These are phyloP conservation scores for Epinotia nisella DNA, from an alignment of 2,888 invertebrate genomes.

Conservation along the genomic window DNA sequence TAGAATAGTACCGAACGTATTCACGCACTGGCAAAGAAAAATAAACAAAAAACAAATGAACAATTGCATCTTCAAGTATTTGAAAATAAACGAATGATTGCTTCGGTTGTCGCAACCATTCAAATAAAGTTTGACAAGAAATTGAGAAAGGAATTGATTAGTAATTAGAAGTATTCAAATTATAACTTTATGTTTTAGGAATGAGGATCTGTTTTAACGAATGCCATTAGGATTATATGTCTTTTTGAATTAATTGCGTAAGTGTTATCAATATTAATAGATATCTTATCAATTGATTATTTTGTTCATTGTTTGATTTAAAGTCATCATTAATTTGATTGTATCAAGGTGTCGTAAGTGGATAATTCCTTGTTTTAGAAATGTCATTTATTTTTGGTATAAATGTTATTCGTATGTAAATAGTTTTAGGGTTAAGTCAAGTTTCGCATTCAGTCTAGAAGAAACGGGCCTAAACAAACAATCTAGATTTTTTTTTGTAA, in stretches of 20 bases:
- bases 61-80: not conserved
- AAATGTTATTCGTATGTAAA: no score
- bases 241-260: not conserved
- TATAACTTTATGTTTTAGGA: no score
- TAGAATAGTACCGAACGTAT: not conserved
- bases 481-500: not conserved
- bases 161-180: not conserved
- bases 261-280: not conserved
- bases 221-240: not conserved
- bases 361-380: not conserved
- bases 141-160: not conserved
- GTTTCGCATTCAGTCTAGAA: no score
- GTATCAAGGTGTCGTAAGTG: not conserved
- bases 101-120: not conserved
- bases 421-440: no score
- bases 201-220: not conserved
- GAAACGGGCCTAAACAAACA: not conserved
- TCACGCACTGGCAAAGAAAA: constrained; percentile 7
- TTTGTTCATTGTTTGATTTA: not conserved
- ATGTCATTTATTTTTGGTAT: not conserved
- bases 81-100: constrained; percentile 3
- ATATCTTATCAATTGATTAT: constrained; percentile 29
- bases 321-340: constrained; percentile 23
- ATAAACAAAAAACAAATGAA: constrained; percentile 22
- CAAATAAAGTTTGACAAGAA: not conserved